A percentile compares a stretch with the other conserved stretches of the same genome.
Evolutionary conservation across 2,888 invertebrate species (phyloP).

Genomic region (Spisula subtruncata): DNA sequence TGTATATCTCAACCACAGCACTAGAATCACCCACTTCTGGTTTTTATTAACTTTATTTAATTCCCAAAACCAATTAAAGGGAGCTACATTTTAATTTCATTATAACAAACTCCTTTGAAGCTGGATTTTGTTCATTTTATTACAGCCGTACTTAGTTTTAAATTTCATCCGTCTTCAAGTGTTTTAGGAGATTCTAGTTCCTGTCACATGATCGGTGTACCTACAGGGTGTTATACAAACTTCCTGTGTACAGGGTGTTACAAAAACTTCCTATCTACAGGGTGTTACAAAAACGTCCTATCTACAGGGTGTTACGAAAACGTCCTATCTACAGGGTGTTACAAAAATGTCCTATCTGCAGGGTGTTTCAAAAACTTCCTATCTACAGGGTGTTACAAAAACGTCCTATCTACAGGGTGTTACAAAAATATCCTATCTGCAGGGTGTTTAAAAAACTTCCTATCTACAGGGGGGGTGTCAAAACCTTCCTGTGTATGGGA

Average conservation of each 20-base stretch:
- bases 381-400: too few relatives aligned
- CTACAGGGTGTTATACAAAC: slow-evolving; percentile 16
- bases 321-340: too few relatives aligned
- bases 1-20: neutral
- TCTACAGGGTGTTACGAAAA: too few relatives aligned
- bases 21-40: neutral
- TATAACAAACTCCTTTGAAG: slow-evolving; percentile 38
- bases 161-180: slow-evolving; percentile 32
- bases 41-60: slow-evolving; percentile 1
- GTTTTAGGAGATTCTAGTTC: slow-evolving; percentile 16
- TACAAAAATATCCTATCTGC: too few relatives aligned
- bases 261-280: too few relatives aligned
- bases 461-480: too few relatives aligned
- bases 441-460: too few relatives aligned
- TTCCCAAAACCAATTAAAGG: slow-evolving; percentile 34
- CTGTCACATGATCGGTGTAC: neutral
- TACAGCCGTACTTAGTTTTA: slow-evolving; percentile 30
- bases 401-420: too few relatives aligned
- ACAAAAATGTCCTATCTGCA: too few relatives aligned
- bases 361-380: too few relatives aligned
- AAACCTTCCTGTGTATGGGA: too few relatives aligned
- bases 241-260: too few relatives aligned
- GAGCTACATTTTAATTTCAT: slow-evolving; percentile 19
- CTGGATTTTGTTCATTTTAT: slow-evolving; percentile 35
- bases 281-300: neutral